phyloP scores from a whole-genome alignment of 1,140 invertebrate genomes.

The Armadillidium nasatum region DNA sequence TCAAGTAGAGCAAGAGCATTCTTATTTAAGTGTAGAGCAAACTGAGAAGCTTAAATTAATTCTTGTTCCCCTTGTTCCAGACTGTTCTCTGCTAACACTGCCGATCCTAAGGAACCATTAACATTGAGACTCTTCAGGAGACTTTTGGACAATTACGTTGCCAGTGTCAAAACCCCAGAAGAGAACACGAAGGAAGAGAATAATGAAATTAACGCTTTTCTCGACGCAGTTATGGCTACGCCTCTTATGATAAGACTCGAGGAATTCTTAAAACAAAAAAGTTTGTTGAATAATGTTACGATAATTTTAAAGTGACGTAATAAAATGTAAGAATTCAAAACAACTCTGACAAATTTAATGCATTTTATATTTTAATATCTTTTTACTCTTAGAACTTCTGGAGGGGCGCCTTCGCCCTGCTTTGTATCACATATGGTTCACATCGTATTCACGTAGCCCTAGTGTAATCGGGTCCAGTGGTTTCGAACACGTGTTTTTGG shows the following conservation, averaged over 20 bases:
- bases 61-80: slow-evolving; percentile 23
- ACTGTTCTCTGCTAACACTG: slow-evolving; percentile 24
- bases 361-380: not conserved
- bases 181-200: slow-evolving; percentile 60
- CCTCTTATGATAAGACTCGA: slow-evolving; percentile 68
- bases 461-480: slow-evolving; percentile 53
- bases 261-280: slow-evolving; percentile 57
- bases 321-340: not conserved
- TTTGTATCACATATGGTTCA: slow-evolving; percentile 60
- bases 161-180: slow-evolving; percentile 66
- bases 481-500: slow-evolving; percentile 83
- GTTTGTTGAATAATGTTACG: too few species aligned
- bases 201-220: slow-evolving; percentile 69
- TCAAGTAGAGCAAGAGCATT: not conserved
- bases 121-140: slow-evolving; percentile 35
- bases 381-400: slow-evolving; percentile 4
- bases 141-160: slow-evolving; percentile 45
- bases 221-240: slow-evolving; percentile 68
- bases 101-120: not conserved
- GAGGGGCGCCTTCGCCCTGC: slow-evolving; percentile 51
- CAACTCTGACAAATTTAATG: not conserved
- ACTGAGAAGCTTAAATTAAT: too few species aligned
- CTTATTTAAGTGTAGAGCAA: not conserved
- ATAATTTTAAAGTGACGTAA: too few species aligned
- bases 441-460: slow-evolving; percentile 69